Evolutionary conservation across 2,113 vertebrate genomes (phyloP).

Genomic region (Bagarius yarrelli): DNA sequence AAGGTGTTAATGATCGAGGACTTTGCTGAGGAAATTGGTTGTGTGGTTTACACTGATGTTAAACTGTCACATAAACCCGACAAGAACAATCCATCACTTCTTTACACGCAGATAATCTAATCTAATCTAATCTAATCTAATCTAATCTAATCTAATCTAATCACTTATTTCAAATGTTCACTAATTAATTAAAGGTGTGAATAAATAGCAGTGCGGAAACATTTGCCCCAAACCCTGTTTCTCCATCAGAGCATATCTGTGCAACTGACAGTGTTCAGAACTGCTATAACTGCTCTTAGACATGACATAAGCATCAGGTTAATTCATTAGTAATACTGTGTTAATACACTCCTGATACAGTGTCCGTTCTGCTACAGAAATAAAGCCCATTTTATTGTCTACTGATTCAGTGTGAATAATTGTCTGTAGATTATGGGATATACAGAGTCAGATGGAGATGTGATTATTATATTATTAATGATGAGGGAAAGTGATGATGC

Average conservation of each 20-base stretch:
- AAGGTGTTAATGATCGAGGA: background rate
- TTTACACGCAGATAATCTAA: no score
- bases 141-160: no score
- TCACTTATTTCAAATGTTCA: no score
- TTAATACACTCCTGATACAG: background rate
- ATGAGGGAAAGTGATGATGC: background rate
- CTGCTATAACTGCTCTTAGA: background rate
- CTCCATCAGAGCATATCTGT: no score
- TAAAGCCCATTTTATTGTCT: background rate
- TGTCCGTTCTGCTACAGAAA: background rate
- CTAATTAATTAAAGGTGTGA: no score
- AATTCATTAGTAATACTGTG: no score
- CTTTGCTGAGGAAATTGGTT: background rate
- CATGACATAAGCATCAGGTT: background rate
- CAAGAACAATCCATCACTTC: background rate
- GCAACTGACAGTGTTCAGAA: no score
- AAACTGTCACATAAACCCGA: background rate
- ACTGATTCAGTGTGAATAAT: background rate
- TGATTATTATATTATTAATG: background rate
- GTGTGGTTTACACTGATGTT: background rate
- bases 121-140: no score
- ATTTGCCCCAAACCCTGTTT: no score
- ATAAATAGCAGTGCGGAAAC: no score
- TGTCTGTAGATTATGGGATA: background rate
- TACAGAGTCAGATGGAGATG: background rate